phyloP scores from a whole-genome alignment of 2,113 vertebrate species.

The Trogon melanurus region DNA sequence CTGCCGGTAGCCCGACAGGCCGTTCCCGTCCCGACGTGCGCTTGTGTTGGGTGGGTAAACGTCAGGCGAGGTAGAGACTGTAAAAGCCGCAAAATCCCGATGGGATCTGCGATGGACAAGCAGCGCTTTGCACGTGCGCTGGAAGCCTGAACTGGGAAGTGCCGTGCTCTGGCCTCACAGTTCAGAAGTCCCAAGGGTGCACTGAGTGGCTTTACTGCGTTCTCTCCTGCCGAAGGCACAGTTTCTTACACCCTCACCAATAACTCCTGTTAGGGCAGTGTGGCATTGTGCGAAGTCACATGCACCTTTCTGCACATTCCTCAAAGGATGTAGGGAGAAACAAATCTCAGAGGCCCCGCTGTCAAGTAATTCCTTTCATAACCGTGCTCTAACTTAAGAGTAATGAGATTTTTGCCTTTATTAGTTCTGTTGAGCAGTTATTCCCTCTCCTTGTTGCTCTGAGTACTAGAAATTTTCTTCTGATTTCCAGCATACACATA shows the following conservation, averaged over 20 bases:
- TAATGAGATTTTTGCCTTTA: neutral
- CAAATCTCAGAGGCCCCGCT: neutral
- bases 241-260: rapidly evolving
- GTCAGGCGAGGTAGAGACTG: neutral
- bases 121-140: rapidly evolving
- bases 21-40: rapidly evolving
- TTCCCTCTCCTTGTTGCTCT: rapidly evolving
- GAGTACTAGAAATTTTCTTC: neutral
- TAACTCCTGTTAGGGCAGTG: rapidly evolving
- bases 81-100: neutral
- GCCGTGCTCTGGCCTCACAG: neutral
- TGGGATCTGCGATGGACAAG: rapidly evolving
- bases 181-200: neutral
- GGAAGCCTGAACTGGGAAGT: neutral
- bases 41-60: rapidly evolving
- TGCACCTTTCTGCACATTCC: neutral
- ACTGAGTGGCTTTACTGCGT: neutral
- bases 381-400: neutral
- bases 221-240: too few relatives aligned
- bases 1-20: neutral
- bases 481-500: rapidly evolving
- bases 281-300: rapidly evolving
- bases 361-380: neutral
- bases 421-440: neutral
- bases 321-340: neutral